Base-by-base conservation (phyloP, 2,797 vertebrate species). In the Danio albolineatus region DNA sequence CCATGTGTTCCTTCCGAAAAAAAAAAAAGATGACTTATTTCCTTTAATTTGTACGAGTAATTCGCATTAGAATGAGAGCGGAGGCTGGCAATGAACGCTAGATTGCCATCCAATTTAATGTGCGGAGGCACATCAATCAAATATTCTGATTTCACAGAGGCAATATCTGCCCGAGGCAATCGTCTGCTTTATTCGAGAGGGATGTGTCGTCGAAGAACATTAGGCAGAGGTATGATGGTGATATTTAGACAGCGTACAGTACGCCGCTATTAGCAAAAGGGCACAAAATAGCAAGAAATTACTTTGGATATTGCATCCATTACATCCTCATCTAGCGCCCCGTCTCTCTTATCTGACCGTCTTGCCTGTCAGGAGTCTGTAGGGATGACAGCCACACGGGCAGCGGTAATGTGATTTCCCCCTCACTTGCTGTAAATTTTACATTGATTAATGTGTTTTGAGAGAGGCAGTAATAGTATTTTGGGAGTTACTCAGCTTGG, bases 1-100 rank as follows among this genome's bases (percentile, higher is more conserved):
- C 38, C 6, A 53, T 38, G 76, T 51, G 57, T 76, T 76, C 14
- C 46, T 39, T 51, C 43, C 61, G 54, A 62, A 70, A 28, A n/a
- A n/a, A n/a, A n/a, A n/a, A n/a, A 65, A 48, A 71, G 43, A 76
- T 74, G 56, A 53, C n/a, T 62, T 62, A 56, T 19, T 54, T 54
- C 48, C 51, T 57, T 82, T 81, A 67, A 82, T 75, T 77, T 79
- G 46, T 62, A 72, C 57, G 53, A 80, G 65, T 84, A 72, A 81
- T 76, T 79, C 44, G 66, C 49, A 83, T 84, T 64, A 86, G 79
- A 56, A 48, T 36, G 53, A 56, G 65, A 61, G 54, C 16, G 19
- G 73, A 48, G 66, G 36, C 66, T 66, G 61, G 38, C 51, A 78
- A 76, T 49, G 41, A 64, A 76, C 73, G 61, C 54, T 10, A 71